phyloP scores from a whole-genome alignment of 2,113 vertebrate genomes.

The Dissostichus mawsoni region DNA sequence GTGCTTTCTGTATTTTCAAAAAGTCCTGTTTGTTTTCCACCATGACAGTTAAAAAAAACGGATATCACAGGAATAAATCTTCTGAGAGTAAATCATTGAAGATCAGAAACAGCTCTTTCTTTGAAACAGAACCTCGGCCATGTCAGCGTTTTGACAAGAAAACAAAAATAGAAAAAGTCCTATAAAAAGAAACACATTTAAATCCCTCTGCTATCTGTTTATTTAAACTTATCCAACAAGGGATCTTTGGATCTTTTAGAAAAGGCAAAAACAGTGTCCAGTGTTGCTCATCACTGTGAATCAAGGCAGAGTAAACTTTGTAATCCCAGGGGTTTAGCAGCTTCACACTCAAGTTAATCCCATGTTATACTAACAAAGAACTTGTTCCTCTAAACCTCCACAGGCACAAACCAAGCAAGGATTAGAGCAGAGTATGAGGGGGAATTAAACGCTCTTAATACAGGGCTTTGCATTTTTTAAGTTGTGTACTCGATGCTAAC shows the following conservation, averaged over 20 bases:
- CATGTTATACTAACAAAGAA: slow-evolving; percentile 64
- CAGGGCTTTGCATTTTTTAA: slow-evolving; percentile 37
- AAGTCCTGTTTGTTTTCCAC: slow-evolving; percentile 19
- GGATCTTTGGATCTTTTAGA: slow-evolving; percentile 8
- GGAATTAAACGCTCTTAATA: slow-evolving; percentile 59
- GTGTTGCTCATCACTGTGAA: slow-evolving; percentile 18
- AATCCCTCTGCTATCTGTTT: slow-evolving; percentile 1
- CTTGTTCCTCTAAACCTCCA: slow-evolving; percentile 50
- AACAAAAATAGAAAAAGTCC: slow-evolving; percentile 42
- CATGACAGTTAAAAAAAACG: slow-evolving; percentile 13
- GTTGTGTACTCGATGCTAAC: slow-evolving; percentile 43
- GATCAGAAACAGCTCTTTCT: slow-evolving; percentile 35
- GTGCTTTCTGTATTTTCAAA: slow-evolving; percentile 31
- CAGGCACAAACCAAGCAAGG: slow-evolving; percentile 64
- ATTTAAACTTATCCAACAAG: neutral
- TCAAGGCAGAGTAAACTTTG: slow-evolving; percentile 59
- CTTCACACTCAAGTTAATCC: slow-evolving; percentile 71
- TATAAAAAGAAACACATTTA: neutral
- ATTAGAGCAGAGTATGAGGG: slow-evolving; percentile 60
- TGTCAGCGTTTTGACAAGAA: slow-evolving; percentile 25
- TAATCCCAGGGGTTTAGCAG: slow-evolving; percentile 63
- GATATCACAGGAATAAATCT: slow-evolving; percentile 26
- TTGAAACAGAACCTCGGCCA: slow-evolving; percentile 23
- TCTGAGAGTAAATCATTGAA: slow-evolving; percentile 17
- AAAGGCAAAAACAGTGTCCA: slow-evolving; percentile 15